phyloP scores from a whole-genome alignment of 2,888 invertebrate species.

The Camptogramma bilineatum region DNA sequence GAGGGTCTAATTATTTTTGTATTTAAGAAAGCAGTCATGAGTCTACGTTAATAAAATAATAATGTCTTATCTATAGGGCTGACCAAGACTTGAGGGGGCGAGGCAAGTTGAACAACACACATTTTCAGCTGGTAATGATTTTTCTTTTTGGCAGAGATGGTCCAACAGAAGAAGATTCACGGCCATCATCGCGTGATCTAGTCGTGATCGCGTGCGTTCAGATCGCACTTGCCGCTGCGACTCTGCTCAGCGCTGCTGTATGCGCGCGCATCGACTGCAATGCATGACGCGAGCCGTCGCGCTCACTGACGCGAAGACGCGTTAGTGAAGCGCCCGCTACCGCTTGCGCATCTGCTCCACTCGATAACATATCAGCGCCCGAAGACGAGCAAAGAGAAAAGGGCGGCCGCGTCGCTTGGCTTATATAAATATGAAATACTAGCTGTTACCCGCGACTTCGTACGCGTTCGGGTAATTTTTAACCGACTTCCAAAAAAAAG shows the following conservation, averaged over 20 bases:
- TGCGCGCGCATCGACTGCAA: conserved; percentile 84
- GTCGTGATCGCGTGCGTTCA: conserved; percentile 82
- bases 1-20: background rate
- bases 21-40: too few species aligned
- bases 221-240: conserved; percentile 77
- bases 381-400: conserved; percentile 69
- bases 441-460: too few species aligned
- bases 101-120: too few species aligned
- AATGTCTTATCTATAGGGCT: too few species aligned
- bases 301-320: conserved; percentile 70
- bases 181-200: conserved; percentile 72
- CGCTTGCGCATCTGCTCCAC: conserved; percentile 59
- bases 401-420: conserved; percentile 85
- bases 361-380: conserved; percentile 59
- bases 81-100: too few species aligned
- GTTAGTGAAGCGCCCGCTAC: conserved; percentile 68
- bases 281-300: conserved; percentile 77
- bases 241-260: conserved; percentile 80
- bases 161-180: conserved; percentile 70
- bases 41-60: too few species aligned
- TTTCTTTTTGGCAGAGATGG: conserved; percentile 65
- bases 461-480: too few species aligned
- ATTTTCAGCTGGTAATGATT: too few species aligned
- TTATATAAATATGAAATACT: conserved; percentile 67
- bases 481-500: too few species aligned